Evolutionary conservation across 2,888 invertebrate genomes (phyloP).

Genomic region (Incurvaria masculella): DNA sequence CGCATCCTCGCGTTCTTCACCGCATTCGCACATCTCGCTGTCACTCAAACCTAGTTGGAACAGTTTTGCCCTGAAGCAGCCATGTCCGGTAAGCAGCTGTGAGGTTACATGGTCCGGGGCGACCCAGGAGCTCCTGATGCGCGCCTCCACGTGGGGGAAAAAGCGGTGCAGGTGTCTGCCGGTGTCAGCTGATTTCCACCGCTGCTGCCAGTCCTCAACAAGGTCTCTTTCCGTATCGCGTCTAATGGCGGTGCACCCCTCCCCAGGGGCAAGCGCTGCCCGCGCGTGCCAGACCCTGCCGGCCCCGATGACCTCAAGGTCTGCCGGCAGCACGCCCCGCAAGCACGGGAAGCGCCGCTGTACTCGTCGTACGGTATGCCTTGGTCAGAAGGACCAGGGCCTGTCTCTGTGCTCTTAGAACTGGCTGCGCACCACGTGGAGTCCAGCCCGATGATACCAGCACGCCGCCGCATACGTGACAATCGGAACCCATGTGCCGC

Average conservation of each 20-base stretch:
- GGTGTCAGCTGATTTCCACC: too few species aligned
- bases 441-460: background rate
- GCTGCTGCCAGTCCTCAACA: too few species aligned
- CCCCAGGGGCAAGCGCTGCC: too few species aligned
- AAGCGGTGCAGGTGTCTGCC: background rate
- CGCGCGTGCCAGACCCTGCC: too few species aligned
- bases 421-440: background rate
- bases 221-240: too few species aligned
- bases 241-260: too few species aligned
- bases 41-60: constrained; percentile 19
- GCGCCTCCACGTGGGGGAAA: constrained; percentile 3
- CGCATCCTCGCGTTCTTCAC: background rate
- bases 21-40: constrained; percentile 26
- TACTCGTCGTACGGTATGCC: constrained; percentile 4
- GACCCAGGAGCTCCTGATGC: constrained; percentile 3
- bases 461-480: background rate
- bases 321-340: constrained; percentile 7
- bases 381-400: constrained; percentile 6
- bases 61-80: constrained; percentile 6
- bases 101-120: constrained; percentile 5
- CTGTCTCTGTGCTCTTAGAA: background rate
- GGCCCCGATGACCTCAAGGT: constrained; percentile 6
- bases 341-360: constrained; percentile 6
- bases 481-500: background rate
- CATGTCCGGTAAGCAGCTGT: constrained; percentile 9